Evolutionary conservation across 2,113 vertebrate genomes (phyloP).

Genomic region (Sporophila hypoxantha): DNA sequence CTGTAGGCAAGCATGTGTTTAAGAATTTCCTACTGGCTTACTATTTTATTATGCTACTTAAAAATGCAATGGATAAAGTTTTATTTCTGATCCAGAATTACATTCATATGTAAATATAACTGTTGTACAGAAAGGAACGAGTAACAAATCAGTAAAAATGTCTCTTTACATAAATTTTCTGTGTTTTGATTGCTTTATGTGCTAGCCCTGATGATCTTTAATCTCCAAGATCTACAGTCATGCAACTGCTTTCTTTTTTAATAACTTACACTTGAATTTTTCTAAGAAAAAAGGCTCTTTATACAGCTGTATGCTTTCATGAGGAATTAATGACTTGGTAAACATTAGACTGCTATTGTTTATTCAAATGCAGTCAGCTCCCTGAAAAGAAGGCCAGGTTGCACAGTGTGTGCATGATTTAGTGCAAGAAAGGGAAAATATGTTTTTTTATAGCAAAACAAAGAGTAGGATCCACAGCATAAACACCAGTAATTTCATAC

Average conservation of each 20-base stretch:
- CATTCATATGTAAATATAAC: neutral
- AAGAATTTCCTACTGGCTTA: neutral
- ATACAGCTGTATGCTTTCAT: slow-evolving; percentile 26
- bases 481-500: neutral
- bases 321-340: slow-evolving; percentile 46
- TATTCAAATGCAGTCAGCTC: slow-evolving; percentile 35
- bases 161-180: neutral
- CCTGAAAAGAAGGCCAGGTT: slow-evolving; percentile 3
- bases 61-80: neutral
- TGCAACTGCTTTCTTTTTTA: slow-evolving; percentile 10
- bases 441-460: neutral
- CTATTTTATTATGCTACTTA: neutral
- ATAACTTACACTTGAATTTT: slow-evolving; percentile 2
- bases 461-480: neutral
- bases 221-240: neutral
- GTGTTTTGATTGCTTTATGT: neutral
- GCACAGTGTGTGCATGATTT: neutral
- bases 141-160: neutral
- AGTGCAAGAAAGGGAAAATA: neutral
- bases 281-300: neutral
- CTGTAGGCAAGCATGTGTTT: neutral
- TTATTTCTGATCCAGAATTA: neutral
- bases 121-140: neutral
- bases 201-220: slow-evolving; percentile 7
- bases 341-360: slow-evolving; percentile 39